Conservation (phyloP, 2,113 vertebrate genomes). For the Campylomormyrus tamandua region DNA sequence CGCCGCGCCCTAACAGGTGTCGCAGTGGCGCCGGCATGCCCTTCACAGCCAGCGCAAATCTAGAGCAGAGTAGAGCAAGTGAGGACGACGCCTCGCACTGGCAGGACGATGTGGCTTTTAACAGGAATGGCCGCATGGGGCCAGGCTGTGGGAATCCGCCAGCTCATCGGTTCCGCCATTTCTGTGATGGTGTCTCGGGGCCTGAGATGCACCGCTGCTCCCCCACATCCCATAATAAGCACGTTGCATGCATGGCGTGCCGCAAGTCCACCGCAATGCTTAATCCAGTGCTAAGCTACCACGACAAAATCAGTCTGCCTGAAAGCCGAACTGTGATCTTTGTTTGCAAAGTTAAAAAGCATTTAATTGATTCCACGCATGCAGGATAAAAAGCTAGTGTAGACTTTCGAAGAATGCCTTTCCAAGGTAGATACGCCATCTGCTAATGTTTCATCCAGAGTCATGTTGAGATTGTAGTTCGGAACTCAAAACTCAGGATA, state of each 20-base stretch:
- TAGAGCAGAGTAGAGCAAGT: not conserved
- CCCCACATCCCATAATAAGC: not conserved
- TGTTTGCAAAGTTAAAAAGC: slow-evolving; percentile 4
- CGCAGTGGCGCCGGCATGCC: not conserved
- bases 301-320: not conserved
- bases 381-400: not conserved
- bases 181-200: not conserved
- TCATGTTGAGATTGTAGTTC: not conserved
- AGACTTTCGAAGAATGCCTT: not conserved
- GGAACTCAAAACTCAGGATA: not conserved
- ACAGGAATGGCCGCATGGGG: not conserved
- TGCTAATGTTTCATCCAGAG: not conserved
- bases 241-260: not conserved
- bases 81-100: not conserved
- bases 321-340: not conserved
- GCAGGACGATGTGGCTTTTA: not conserved
- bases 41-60: too few species aligned
- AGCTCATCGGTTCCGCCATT: not conserved
- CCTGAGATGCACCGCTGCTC: not conserved
- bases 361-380: not conserved
- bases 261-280: not conserved
- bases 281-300: not conserved
- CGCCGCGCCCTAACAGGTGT: not conserved
- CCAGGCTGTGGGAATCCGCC: not conserved
- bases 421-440: not conserved